Conservation (phyloP, 2,113 vertebrate genomes). For the Zapornia atra region DNA sequence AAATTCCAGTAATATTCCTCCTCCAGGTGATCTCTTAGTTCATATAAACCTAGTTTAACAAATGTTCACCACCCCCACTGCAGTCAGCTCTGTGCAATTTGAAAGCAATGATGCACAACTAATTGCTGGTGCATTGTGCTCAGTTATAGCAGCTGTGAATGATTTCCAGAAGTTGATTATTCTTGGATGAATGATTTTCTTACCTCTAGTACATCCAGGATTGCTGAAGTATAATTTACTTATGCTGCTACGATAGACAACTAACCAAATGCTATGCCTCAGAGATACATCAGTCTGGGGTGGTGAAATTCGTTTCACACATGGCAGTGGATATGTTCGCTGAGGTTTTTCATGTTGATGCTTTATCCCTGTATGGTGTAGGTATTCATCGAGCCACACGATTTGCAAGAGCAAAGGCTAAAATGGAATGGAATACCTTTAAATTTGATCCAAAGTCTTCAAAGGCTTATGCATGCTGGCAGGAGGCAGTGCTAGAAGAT, state of each 20-base stretch:
- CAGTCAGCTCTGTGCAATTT: constrained; percentile 25
- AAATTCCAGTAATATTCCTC: constrained; percentile 56
- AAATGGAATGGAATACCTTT: not conserved
- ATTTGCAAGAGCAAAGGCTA: not conserved
- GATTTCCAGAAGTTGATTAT: constrained; percentile 68
- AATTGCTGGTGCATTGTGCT: constrained; percentile 65
- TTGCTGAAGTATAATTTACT: not conserved
- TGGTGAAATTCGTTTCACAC: not conserved
- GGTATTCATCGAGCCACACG: not conserved
- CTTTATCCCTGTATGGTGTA: not conserved
- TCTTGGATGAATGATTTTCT: constrained; percentile 53
- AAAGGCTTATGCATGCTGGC: not conserved
- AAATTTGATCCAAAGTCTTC: not conserved
- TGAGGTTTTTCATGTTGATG: not conserved
- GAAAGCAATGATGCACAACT: constrained; percentile 60
- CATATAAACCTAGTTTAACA: not conserved
- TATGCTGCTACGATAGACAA: not conserved
- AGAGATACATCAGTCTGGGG: not conserved
- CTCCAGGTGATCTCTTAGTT: constrained; percentile 46
- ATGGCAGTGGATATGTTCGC: not conserved
- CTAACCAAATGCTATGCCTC: not conserved
- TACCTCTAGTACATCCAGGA: not conserved
- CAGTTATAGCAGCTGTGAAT: constrained; percentile 39
- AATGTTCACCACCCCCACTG: not conserved
- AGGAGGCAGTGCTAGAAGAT: not conserved